These are phyloP conservation scores for Python bivittatus DNA, from an alignment of 2,113 vertebrate species.

Conservation along the genomic window DNA sequence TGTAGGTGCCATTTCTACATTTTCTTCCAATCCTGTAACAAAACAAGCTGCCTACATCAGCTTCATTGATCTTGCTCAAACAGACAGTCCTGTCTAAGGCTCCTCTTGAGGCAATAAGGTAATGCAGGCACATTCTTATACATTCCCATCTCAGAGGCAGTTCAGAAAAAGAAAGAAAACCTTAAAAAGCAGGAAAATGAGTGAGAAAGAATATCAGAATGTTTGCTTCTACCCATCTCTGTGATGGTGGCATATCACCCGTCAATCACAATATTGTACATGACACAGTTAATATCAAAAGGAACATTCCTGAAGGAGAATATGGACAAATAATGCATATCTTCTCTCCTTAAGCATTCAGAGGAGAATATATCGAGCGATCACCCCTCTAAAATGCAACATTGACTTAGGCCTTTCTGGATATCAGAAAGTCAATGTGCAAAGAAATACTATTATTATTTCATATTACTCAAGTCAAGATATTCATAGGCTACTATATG, in stretches of 20 bases:
- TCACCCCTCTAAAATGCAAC: not conserved
- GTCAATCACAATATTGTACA: not conserved
- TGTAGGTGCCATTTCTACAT: not conserved
- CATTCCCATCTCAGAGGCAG: not conserved
- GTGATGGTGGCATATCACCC: not conserved
- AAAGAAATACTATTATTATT: not conserved
- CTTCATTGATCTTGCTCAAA: not conserved
- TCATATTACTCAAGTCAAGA: not conserved
- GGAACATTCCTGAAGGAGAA: not conserved
- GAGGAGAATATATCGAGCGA: not conserved
- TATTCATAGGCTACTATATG: not conserved
- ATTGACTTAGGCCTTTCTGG: not conserved
- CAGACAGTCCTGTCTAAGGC: not conserved
- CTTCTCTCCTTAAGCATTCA: not conserved
- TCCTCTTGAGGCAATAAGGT: not conserved
- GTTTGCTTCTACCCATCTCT: not conserved
- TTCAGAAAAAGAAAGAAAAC: not conserved
- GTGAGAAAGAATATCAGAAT: not conserved
- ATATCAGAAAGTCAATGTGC: not conserved
- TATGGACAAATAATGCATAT: not conserved
- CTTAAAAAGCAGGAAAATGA: not conserved
- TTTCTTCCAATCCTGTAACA: not conserved
- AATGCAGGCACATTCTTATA: not conserved
- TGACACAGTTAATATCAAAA: not conserved
- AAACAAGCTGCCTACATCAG: accelerated